These are phyloP conservation scores for Leguminivora glycinivorella DNA, from an alignment of 1,140 invertebrate species.

Conservation along the genomic window DNA sequence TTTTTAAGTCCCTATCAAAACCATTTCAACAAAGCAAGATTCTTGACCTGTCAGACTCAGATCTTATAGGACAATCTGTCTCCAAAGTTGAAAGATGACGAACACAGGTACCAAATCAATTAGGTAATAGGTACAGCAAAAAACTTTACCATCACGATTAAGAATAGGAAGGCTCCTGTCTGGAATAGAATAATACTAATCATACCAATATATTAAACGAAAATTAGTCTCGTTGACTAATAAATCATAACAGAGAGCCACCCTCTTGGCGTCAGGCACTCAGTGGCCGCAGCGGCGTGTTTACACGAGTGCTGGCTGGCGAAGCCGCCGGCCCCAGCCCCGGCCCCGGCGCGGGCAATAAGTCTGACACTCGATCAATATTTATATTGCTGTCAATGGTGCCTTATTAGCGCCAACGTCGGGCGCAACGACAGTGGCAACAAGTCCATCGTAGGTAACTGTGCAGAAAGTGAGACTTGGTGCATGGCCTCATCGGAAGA, in stretches of 20 bases:
- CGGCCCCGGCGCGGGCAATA: neutral
- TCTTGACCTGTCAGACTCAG: too few relatives aligned
- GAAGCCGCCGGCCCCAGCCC: neutral
- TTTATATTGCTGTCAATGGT: constrained; percentile 7
- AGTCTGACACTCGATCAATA: constrained; percentile 25
- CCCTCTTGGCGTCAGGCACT: neutral
- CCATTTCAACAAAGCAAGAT: too few relatives aligned
- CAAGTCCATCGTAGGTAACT: too few relatives aligned
- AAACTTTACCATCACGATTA: too few relatives aligned
- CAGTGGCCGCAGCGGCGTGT: neutral
- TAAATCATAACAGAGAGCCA: neutral
- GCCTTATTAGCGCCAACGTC: neutral
- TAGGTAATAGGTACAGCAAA: too few relatives aligned
- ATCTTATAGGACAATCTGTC: too few relatives aligned
- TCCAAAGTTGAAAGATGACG: too few relatives aligned
- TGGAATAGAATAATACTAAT: neutral
- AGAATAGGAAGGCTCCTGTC: neutral
- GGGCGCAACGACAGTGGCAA: neutral
- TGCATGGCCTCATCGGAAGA: too few relatives aligned
- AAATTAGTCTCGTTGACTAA: neutral
- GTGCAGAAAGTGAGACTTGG: too few relatives aligned
- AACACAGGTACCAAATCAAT: too few relatives aligned
- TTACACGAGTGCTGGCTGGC: neutral
- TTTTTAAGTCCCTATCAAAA: too few relatives aligned
- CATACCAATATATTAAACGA: too few relatives aligned